Evolutionary conservation across 1,140 invertebrate species (phyloP), one percentile per base, ranked within the genome.

Genomic region (Lepidurus couesii): DNA sequence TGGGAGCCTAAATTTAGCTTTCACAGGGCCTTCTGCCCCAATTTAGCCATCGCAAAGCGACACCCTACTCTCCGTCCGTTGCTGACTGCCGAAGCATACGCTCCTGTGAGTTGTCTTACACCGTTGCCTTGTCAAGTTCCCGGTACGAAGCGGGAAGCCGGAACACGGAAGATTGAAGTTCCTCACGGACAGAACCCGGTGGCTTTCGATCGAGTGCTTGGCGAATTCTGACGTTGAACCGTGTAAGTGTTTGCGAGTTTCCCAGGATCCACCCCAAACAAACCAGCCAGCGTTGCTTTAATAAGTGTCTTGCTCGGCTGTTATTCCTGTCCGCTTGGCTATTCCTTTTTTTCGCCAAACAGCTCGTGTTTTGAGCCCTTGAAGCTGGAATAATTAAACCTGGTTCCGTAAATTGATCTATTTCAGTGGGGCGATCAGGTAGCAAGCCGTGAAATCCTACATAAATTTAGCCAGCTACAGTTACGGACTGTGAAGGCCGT

Each of bases 371-470:
- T 75, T 75, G 13, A 16, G 24, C 3, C n/a, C 74, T 75, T 75
- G 21, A 75, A 13, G 21, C 16, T 1, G 53, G 53, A 65, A 21
- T 65, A 75, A 75, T 24, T 24, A 42, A n/a, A 42, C 21, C 8
- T 26, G 44, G 26, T 76, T 76, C n/a, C 42, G 44, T 76, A 26
- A 44, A 76, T 21, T 44, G 75, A 76, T 43, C 75, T 13, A 44
- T 24, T 21, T 47, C 75, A 8, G 44, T 76, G 44, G 43, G 11
- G 43, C 24, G 75, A 26, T 26, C 44, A 47, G 44, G 44, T 43
- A 45, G 75, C 75, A 75, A 75, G 42, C n/a, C 53, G 53, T 65
- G 53, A 65, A 65, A 65, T 65, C 53, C 53, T 7, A 65, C 53
- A 65, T 65, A 65, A 65, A 65, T 65, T 65, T 65, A 65, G 53